A percentile compares a stretch with the other conserved stretches of the same genome.
phyloP scores from a whole-genome alignment of 1,140 invertebrate genomes.

The Heliothis subflexa region DNA sequence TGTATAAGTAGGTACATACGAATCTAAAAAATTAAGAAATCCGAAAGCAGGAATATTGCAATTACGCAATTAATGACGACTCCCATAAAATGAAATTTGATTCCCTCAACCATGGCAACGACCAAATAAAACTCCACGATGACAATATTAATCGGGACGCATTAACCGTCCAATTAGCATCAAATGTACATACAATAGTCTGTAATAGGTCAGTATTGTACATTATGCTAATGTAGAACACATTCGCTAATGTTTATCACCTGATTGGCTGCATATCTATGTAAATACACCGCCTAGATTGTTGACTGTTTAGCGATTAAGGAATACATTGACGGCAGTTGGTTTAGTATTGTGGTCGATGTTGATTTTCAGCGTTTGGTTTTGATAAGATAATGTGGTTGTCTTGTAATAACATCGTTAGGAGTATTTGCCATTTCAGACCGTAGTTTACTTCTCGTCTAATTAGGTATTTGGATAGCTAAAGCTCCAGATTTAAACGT shows the following conservation, averaged over 20 bases:
- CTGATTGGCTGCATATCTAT: constrained; percentile 48
- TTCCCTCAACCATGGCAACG: not conserved
- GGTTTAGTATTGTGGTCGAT: not conserved
- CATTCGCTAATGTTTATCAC: constrained; percentile 52
- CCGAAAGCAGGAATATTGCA: too few species aligned
- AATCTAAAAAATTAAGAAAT: too few species aligned
- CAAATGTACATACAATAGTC: constrained; percentile 41
- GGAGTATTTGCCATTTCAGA: not conserved
- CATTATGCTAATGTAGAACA: constrained; percentile 51
- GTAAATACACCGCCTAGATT: constrained; percentile 37
- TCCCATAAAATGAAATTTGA: too few species aligned
- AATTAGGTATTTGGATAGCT: not conserved
- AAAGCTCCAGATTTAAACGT: too few species aligned
- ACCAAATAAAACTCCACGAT: constrained; percentile 1
- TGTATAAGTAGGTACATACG: too few species aligned
- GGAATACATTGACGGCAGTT: constrained; percentile 10
- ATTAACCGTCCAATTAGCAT: constrained; percentile 46
- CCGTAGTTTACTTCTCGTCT: not conserved
- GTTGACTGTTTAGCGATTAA: constrained; percentile 44
- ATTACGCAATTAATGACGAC: too few species aligned
- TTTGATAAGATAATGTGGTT: not conserved
- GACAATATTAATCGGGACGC: constrained; percentile 46
- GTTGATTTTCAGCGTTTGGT: constrained; percentile 8
- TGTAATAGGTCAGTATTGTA: constrained; percentile 39
- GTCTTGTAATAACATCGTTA: not conserved